Base-by-base conservation (phyloP, 2,113 vertebrate genomes). In the Porphyrio hochstetteri region DNA sequence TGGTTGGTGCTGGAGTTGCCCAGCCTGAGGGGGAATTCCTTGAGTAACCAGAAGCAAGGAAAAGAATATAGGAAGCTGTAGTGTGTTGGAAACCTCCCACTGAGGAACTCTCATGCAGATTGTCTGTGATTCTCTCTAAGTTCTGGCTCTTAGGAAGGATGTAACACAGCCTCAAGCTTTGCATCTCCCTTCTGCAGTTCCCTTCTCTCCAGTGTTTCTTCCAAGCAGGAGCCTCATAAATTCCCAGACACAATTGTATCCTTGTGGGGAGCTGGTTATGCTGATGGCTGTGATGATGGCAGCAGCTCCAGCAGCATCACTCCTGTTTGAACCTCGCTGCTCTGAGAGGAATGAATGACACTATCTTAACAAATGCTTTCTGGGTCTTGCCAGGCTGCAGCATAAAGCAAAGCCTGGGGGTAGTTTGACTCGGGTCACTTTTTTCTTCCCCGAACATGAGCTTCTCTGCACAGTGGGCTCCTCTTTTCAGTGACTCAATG, bases 401-500 rank as follows among this genome's bases (percentile, higher is more conserved):
- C 24, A 40, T 28, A 50, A 36, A 63, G 68, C 40, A 81, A 38
- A 90, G 35, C n/a, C 59, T 67, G 16, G 63, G 79, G 63, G 16
- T 11, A 17, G 38, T 65, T 93, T 52, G 52, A 70, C 27, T 88
- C 33, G 19, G 17, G 86, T 46, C 25, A 28, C 31, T 69, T 79
- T 65, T 84, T 85, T 46, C 33, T 74, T 33, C 71, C 42, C 23
- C 16, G 70, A 4, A 19, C 10, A 7, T 8, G 8, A 55, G 17
- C 18, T 25, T 75, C 42, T 19, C 57, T 38, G 36, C 28, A 35
- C 40, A 36, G 24, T 40, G 33, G 38, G 11, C 50, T 82, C 25
- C 44, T 38, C 33, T 31, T 82, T 56, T 46, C 52, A n/a, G 46
- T 93, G 71, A 94, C 60, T 88, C 88, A 70, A 24, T 25, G 53